Evolutionary conservation across 2,113 vertebrate genomes (phyloP).

Genomic region (Columbina picui): DNA sequence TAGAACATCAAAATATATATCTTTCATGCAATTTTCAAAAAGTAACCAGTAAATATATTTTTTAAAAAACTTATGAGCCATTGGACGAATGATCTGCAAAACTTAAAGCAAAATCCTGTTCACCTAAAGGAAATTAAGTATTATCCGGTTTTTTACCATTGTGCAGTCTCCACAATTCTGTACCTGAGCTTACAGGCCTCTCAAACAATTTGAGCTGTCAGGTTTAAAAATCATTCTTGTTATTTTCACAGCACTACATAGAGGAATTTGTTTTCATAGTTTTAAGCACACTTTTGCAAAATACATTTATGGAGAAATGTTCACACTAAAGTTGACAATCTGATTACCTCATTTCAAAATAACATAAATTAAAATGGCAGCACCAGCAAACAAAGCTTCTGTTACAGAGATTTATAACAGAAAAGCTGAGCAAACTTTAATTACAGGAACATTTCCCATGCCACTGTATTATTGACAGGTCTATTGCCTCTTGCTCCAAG

Average conservation of each 20-base stretch:
- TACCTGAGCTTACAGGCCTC: background rate
- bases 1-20: background rate
- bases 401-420: slow-evolving; percentile 35
- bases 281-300: background rate
- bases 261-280: background rate
- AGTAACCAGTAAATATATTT: background rate
- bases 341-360: slow-evolving; percentile 40
- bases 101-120: background rate
- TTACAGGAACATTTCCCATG: slow-evolving; percentile 49
- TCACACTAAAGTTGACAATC: slow-evolving; percentile 5
- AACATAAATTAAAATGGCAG: slow-evolving; percentile 40
- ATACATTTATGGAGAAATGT: background rate
- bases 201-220: background rate
- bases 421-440: slow-evolving; percentile 49
- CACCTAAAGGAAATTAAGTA: background rate
- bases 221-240: background rate
- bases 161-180: background rate
- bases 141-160: background rate
- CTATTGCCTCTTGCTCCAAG: slow-evolving; percentile 44
- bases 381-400: background rate
- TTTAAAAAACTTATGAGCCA: background rate
- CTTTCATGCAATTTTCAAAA: background rate
- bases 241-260: background rate
- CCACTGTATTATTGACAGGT: slow-evolving; percentile 13
- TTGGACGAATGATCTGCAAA: background rate